Conservation (phyloP, 2,113 vertebrate species). For the Ptilonorhynchus violaceus region DNA sequence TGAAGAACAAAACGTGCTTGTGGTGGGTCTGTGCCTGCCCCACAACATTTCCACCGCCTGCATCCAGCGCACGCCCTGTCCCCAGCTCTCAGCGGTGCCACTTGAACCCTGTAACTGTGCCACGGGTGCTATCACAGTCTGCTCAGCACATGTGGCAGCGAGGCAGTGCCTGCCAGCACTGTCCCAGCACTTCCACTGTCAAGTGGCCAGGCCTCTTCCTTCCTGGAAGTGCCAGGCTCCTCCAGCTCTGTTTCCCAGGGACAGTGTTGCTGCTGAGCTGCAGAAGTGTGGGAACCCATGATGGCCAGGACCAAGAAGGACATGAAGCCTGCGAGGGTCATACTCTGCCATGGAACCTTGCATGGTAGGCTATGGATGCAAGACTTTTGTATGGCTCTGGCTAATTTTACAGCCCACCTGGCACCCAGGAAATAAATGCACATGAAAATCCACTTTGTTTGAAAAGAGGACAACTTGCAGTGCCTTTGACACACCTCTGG, state of each 20-base stretch:
- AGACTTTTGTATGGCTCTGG: background rate
- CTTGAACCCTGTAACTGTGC: fast-evolving
- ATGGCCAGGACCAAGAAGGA: background rate
- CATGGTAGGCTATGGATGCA: background rate
- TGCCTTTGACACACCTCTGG: background rate
- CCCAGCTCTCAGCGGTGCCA: fast-evolving
- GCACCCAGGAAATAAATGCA: fast-evolving
- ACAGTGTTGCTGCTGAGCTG: background rate
- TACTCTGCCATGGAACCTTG: background rate
- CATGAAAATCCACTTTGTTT: background rate
- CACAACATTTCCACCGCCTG: background rate
- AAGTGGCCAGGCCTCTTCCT: background rate
- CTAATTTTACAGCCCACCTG: background rate
- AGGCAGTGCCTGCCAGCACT: background rate
- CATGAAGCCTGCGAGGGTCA: background rate
- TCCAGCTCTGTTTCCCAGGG: background rate
- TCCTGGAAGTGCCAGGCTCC: background rate
- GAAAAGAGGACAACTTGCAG: background rate
- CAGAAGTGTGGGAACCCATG: background rate
- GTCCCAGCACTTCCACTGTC: fast-evolving
- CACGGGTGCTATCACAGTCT: background rate
- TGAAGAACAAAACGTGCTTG: background rate
- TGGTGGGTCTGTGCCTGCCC: background rate
- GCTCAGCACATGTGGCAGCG: fast-evolving
- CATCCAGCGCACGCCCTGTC: fast-evolving